phyloP scores from a whole-genome alignment of 1,140 invertebrate species.

The Kradibia gibbosae region DNA sequence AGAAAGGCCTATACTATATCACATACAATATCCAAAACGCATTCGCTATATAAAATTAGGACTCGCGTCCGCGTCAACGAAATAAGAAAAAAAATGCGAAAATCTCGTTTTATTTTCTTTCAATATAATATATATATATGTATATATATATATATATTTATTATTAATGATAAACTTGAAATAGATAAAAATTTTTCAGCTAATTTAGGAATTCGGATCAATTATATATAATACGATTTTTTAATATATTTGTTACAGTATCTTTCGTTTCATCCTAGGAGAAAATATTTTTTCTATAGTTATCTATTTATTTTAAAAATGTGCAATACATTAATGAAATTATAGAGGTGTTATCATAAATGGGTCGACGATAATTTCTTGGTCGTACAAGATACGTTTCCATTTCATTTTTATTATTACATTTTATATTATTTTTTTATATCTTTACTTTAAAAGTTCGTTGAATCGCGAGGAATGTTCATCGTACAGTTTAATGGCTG shows the following conservation, averaged over 20 bases:
- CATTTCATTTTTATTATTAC: constrained; percentile 22
- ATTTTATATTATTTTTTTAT: constrained; percentile 16
- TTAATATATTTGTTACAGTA: background rate
- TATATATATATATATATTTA: constrained; percentile 4
- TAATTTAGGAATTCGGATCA: constrained; percentile 1
- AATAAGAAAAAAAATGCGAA: background rate
- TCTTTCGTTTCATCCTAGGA: background rate
- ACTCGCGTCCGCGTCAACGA: constrained; percentile 15
- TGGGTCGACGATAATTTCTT: constrained; percentile 1
- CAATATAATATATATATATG: background rate
- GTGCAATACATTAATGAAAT: constrained; percentile 14
- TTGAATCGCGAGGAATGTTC: constrained; percentile 51
- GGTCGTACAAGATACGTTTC: constrained; percentile 27
- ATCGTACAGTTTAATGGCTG: constrained; percentile 46
- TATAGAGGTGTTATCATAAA: background rate
- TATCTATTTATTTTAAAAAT: constrained; percentile 11
- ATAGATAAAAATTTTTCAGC: constrained; percentile 33
- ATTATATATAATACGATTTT: background rate
- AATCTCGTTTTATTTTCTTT: constrained; percentile 1
- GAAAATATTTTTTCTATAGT: background rate
- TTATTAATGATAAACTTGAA: constrained; percentile 35
- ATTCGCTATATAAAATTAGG: constrained; percentile 58
- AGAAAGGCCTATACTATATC: constrained; percentile 67
- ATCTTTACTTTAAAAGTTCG: constrained; percentile 32
- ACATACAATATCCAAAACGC: constrained; percentile 64